These are phyloP conservation scores for Pissodes strobi DNA, from an alignment of 1,140 invertebrate genomes.

Conservation along the genomic window DNA sequence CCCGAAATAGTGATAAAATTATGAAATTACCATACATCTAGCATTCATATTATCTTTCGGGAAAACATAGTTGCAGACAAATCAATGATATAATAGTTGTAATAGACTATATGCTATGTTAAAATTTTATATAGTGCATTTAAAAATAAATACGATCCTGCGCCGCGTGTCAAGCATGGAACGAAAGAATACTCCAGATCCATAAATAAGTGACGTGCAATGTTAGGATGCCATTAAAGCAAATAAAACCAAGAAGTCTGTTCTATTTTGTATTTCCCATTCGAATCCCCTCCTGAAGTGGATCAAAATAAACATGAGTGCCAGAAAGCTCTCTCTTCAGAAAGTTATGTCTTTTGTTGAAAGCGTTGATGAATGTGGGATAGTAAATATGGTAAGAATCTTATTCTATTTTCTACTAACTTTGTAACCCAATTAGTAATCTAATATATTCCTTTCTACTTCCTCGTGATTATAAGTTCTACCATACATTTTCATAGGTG, in stretches of 20 bases:
- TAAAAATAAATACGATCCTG: constrained; percentile 13
- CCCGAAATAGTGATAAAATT: no score
- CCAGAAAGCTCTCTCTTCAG: constrained; percentile 28
- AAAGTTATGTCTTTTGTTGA: constrained; percentile 37
- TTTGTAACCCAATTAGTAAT: no score
- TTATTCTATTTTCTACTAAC: no score
- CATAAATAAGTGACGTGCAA: constrained; percentile 21
- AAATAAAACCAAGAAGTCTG: constrained; percentile 34
- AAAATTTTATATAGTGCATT: no score
- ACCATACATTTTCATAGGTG: no score
- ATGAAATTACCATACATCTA: no score
- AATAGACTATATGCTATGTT: no score
- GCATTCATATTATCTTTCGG: no score
- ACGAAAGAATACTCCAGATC: constrained; percentile 22
- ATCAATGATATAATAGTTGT: no score
- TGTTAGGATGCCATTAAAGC: constrained; percentile 17
- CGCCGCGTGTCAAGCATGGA: neutral
- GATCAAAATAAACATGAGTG: constrained; percentile 25
- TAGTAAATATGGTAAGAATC: constrained; percentile 29
- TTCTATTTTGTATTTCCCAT: constrained; percentile 27
- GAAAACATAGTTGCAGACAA: no score
- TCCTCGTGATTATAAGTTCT: no score
- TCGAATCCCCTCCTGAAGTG: constrained; percentile 22
- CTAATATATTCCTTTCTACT: no score
- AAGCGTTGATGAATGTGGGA: constrained; percentile 30